Base-by-base conservation (phyloP, 53 echinoderm and acorn worm species). In the Hippasteria phrygiana region DNA sequence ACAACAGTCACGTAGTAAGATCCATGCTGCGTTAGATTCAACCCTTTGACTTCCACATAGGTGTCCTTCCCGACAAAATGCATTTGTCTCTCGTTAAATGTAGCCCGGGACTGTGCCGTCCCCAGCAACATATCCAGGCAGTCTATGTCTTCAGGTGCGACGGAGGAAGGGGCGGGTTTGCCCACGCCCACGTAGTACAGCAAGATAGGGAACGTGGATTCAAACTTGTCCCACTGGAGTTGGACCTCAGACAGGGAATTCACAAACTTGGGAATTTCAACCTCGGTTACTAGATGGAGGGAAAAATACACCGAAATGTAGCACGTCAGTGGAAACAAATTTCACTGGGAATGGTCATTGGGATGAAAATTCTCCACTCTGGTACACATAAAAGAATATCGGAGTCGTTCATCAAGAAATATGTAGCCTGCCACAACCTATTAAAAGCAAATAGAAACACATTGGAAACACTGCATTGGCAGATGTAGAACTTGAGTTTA, bases 131-230 rank as follows among this genome's bases (percentile, higher is more conserved):
- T 85, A 40, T 85, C 85, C 70, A 85, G 38, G 42, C 85, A 85
- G 26, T 85, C 54, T 12, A 71, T 85, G 54, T 71, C 53, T 22
- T 75, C 76, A 11, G 88, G 77, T 13, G 66, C 16, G 0, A n/a
- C 17, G 5, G 54, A 20, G n/a, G 76, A 37, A 9, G 62, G 65
- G 8, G 76, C 45, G 75, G 45, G 29, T 59, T 77, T 73, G n/a
- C 76, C 67, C 18, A 91, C 65, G 18, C 91, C 91, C 33, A 78
- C 55, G 62, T 77, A 87, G 54, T 91, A 91, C n/a, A 87, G 76
- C 16, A 87, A 35, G 53, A 91, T 87, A 16, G 87, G 66, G 43
- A 87, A 51, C 0, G 66, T 63, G 2, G 91, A 91, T 13, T 71
- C 55, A 46, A 87, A 91, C 34, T 78, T 27, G 4, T 69, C 75